A percentile compares a stretch with the other conserved stretches of the same genome.
Conservation (phyloP, 2,113 vertebrate species). For the Gymnarchus niloticus region DNA sequence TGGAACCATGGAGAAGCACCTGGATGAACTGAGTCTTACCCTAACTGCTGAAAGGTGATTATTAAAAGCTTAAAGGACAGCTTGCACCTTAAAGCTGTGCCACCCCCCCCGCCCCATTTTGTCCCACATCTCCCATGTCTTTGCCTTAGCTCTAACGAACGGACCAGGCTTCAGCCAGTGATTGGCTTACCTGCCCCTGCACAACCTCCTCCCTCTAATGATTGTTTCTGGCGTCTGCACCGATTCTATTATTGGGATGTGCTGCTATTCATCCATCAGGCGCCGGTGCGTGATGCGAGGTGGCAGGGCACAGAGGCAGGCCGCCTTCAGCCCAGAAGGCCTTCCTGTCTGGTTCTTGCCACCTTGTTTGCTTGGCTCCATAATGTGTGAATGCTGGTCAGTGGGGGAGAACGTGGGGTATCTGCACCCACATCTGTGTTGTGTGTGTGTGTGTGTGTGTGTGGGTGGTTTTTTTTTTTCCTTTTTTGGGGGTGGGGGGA, state of each 20-base stretch:
- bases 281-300: constrained; percentile 45
- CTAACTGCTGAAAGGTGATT: neutral
- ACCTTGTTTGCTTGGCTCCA: neutral
- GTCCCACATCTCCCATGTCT: neutral
- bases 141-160: constrained; percentile 7
- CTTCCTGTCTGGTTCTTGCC: constrained; percentile 18
- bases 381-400: constrained; percentile 5
- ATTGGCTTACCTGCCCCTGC: neutral
- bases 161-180: neutral
- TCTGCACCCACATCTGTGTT: neutral
- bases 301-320: constrained; percentile 42
- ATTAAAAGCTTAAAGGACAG: neutral
- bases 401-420: constrained; percentile 10
- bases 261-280: constrained; percentile 55
- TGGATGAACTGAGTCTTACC: neutral
- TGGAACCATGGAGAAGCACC: neutral
- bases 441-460: too few relatives aligned
- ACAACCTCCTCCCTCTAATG: constrained; percentile 33
- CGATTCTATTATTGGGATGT: constrained; percentile 52
- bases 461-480: neutral
- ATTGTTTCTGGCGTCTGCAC: constrained; percentile 33
- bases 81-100: constrained; percentile 5
- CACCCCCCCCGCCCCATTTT: neutral
- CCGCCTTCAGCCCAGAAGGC: constrained; percentile 36
- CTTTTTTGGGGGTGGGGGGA: neutral